Evolutionary conservation across 2,113 vertebrate species (phyloP).

Genomic region (Atlantisia rogersi): DNA sequence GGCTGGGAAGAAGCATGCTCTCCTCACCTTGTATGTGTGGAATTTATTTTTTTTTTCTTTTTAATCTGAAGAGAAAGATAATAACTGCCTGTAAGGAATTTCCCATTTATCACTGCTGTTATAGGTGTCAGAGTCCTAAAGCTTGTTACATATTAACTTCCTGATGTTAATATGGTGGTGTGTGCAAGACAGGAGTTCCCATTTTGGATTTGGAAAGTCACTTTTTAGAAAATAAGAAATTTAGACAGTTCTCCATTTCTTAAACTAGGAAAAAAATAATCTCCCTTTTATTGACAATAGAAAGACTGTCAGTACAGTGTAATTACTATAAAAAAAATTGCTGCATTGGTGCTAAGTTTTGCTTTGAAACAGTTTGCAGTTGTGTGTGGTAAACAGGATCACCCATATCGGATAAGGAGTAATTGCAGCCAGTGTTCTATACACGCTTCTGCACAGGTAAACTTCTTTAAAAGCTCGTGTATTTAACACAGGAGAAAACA

Average conservation of each 20-base stretch:
- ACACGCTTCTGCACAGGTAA: background rate
- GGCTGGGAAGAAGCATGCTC: fast-evolving
- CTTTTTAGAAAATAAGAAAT: background rate
- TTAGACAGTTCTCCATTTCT: background rate
- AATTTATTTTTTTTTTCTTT: background rate
- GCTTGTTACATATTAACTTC: background rate
- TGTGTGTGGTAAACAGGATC: background rate
- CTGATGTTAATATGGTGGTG: background rate
- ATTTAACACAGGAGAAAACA: background rate
- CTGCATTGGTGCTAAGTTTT: background rate
- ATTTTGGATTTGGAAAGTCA: background rate
- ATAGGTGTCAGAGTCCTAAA: background rate
- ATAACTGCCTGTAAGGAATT: background rate
- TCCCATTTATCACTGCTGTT: background rate
- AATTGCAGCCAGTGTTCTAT: background rate
- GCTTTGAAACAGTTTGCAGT: background rate
- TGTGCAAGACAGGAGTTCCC: background rate
- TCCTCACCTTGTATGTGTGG: background rate
- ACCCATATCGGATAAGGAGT: background rate
- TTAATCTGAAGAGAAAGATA: background rate
- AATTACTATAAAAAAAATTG: background rate
- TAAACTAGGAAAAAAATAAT: background rate
- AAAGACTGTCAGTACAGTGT: background rate
- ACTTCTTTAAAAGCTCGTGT: background rate
- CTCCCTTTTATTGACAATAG: background rate